A percentile compares a stretch with the other conserved stretches of the same genome.
These are phyloP conservation scores for Baccha elongata DNA, from an alignment of 2,888 invertebrate genomes.

Conservation along the genomic window DNA sequence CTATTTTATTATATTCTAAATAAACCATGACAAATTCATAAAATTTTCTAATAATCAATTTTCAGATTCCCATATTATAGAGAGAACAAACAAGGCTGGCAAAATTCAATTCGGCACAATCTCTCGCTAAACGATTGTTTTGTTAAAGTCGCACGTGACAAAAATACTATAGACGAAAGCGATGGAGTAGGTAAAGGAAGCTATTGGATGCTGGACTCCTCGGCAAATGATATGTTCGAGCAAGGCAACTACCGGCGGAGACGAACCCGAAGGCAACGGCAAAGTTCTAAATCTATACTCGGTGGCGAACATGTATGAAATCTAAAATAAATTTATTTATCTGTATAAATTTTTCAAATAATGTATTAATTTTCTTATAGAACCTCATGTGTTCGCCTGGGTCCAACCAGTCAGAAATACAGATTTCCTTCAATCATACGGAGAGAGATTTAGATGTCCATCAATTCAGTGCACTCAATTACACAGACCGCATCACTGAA, in stretches of 20 bases:
- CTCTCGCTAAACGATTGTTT: slow-evolving; percentile 92
- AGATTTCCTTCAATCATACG: slow-evolving; percentile 49
- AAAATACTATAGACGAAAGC: slow-evolving; percentile 81
- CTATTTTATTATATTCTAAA: too few relatives aligned
- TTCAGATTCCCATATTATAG: slow-evolving; percentile 90
- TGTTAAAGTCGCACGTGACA: slow-evolving; percentile 86
- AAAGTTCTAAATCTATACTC: slow-evolving; percentile 76
- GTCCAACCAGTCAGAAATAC: slow-evolving; percentile 48
- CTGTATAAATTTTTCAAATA: too few relatives aligned
- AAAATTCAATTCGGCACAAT: slow-evolving; percentile 92
- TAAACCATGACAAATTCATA: too few relatives aligned
- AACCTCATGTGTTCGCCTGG: slow-evolving; percentile 48
- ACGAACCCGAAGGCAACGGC: slow-evolving; percentile 85
- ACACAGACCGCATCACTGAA: slow-evolving; percentile 81
- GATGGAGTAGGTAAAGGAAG: slow-evolving; percentile 87
- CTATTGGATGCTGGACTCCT: slow-evolving; percentile 91
- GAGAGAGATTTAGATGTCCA: slow-evolving; percentile 56
- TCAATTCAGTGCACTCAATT: slow-evolving; percentile 77
- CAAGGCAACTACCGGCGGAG: slow-evolving; percentile 92
- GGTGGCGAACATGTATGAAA: slow-evolving; percentile 53
- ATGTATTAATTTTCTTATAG: slow-evolving; percentile 11
- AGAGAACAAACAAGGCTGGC: slow-evolving; percentile 92
- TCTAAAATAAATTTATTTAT: background rate
- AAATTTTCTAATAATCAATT: background rate
- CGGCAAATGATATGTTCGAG: slow-evolving; percentile 93